Evolutionary conservation across 2,888 invertebrate species (phyloP), one percentile per base, ranked within the genome.

Genomic region (Gortyna flavago): DNA sequence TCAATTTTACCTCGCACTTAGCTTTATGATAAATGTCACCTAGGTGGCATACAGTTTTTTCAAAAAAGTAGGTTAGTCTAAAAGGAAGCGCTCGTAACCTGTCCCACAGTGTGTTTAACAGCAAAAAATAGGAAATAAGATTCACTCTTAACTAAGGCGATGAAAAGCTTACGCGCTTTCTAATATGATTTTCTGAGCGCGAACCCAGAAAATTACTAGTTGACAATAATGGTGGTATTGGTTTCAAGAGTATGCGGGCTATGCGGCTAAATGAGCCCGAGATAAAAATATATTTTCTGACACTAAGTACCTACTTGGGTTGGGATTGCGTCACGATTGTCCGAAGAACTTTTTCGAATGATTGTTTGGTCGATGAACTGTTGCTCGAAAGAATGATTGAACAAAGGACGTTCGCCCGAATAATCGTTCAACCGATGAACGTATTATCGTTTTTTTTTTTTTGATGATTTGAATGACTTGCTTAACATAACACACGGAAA

Each of bases 1-100:
- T 85, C 13, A 73, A 61, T 66, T 64, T 80, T 65, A 77, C 16
- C 25, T 59, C 51, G 68, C 68, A 85, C 61, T 74, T 77, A 71
- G 57, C 25, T 57, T 18, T 41, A 35, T 2, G 25, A 54, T 77
- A 66, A 81, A 69, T 69, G 35, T 59, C 67, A 81, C 38, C 21
- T 62, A 54, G 25, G 41, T 48, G 35, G 8, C 25, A 16, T 9
- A 48, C 16, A 69, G 61, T 57, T 83, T 62, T 72, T 62, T 57
- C 32, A 16, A 57, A 66, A 67, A 38, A 44, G n/a, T 57, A 54
- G 29, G 38, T 32, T 25, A n/a, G 32, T 48, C 6, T 41, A 41
- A 75, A 81, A 75, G 38, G 67, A 61, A 69, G 32, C 9, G 57
- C 16, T 69, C 38, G 25, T 80, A 73, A 64, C 59, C 35, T n/a